These are phyloP conservation scores for Sarcophaga caerulescens DNA, from an alignment of 2,888 invertebrate species.

Conservation along the genomic window DNA sequence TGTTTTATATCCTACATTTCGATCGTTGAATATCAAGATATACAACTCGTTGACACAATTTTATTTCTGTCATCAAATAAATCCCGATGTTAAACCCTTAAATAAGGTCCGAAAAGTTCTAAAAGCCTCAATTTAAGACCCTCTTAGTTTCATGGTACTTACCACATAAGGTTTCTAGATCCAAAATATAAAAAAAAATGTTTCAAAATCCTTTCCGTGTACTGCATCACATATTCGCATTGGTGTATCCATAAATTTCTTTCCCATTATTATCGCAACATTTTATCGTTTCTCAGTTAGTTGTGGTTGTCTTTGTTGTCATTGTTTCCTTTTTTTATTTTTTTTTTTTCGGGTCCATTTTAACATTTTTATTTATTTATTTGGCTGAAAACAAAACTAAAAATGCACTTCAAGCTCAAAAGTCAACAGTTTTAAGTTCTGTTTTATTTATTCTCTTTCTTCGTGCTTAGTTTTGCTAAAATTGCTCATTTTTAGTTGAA, in stretches of 20 bases:
- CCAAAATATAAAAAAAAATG: too few relatives aligned
- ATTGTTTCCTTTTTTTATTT: background rate
- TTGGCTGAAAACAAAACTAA: constrained; percentile 37
- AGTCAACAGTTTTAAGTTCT: constrained; percentile 51
- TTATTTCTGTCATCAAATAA: too few relatives aligned
- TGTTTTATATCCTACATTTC: too few relatives aligned
- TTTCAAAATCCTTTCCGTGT: too few relatives aligned
- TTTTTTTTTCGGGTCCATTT: constrained; percentile 8
- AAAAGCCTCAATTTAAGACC: too few relatives aligned
- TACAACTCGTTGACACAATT: too few relatives aligned
- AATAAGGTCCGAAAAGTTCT: too few relatives aligned
- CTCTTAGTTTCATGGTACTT: too few relatives aligned
- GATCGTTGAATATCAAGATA: too few relatives aligned
- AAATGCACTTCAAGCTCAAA: constrained; percentile 50
- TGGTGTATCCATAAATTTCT: background rate
- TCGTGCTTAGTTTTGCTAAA: background rate
- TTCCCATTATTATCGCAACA: background rate
- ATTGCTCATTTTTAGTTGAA: constrained; percentile 21
- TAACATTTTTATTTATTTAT: constrained; percentile 50
- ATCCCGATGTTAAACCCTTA: too few relatives aligned
- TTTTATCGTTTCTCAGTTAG: constrained; percentile 28
- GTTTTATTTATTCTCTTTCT: constrained; percentile 7
- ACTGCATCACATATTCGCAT: background rate
- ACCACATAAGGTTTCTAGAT: too few relatives aligned
- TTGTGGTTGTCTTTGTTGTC: background rate